phyloP scores from a whole-genome alignment of 2,888 invertebrate genomes.

The Scaptomyza cyrtandrae region DNA sequence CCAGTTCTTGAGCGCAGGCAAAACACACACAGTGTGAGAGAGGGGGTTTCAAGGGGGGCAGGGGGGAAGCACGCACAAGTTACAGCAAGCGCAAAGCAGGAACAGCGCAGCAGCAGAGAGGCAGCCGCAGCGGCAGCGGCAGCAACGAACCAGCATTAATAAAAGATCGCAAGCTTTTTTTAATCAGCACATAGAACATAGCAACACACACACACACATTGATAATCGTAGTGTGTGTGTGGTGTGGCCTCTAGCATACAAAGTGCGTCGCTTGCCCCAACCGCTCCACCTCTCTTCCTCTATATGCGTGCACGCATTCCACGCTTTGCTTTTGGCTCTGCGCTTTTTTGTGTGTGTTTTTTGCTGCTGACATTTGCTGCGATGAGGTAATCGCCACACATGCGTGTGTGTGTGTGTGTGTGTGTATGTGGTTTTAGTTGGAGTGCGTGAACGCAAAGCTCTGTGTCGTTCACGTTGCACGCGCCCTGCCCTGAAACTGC shows the following conservation, averaged over 20 bases:
- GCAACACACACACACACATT: conserved; percentile 19
- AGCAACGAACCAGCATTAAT: conserved; percentile 53
- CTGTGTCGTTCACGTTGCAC: conserved; percentile 67
- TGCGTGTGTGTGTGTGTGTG: conserved; percentile 42
- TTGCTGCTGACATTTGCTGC: conserved; percentile 67
- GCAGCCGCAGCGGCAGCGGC: conserved; percentile 23
- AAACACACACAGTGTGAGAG: neutral
- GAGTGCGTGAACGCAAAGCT: conserved; percentile 65
- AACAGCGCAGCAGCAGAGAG: conserved; percentile 16
- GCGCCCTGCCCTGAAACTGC: conserved; percentile 32
- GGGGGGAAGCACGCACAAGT: conserved; percentile 30
- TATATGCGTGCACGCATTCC: conserved; percentile 64
- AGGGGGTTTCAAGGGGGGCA: neutral
- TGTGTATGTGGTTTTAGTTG: conserved; percentile 20
- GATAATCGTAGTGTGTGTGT: neutral
- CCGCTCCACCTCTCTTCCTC: neutral
- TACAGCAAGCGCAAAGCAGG: conserved; percentile 55
- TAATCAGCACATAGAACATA: conserved; percentile 63
- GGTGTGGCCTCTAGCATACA: conserved; percentile 58
- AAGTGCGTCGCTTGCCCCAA: conserved; percentile 47
- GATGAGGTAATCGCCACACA: conserved; percentile 75
- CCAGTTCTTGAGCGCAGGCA: conserved; percentile 69
- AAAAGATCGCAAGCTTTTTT: conserved; percentile 67
- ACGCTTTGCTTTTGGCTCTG: conserved; percentile 60
- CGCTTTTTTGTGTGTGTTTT: conserved; percentile 46